Conservation (phyloP, 2,797 vertebrate species). For the Anniella stebbinsi region DNA sequence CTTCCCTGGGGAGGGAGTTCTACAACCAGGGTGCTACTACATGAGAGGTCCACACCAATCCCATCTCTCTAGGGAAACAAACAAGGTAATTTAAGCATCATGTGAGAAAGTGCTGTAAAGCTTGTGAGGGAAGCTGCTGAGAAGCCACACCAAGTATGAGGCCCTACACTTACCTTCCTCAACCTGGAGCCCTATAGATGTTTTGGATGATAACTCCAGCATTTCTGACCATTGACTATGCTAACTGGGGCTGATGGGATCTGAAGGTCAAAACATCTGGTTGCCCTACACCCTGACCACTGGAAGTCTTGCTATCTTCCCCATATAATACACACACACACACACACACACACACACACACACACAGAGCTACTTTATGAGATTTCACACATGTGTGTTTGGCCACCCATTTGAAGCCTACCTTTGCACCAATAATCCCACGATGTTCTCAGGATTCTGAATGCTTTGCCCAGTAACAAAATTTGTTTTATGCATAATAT, state of each 20-base stretch:
- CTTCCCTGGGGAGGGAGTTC: background rate
- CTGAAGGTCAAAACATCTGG: too few relatives aligned
- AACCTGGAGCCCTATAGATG: too few relatives aligned
- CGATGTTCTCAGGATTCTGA: background rate
- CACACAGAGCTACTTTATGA: background rate
- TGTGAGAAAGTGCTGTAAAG: background rate
- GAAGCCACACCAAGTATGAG: background rate
- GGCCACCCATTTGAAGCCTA: background rate
- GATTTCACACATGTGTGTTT: background rate
- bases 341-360: too few relatives aligned
- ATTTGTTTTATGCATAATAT: background rate
- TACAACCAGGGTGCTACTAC: background rate
- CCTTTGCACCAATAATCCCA: background rate
- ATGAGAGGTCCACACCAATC: background rate
- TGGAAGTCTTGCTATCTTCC: background rate
- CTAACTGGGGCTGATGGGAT: too few relatives aligned
- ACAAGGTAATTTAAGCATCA: background rate
- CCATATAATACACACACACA: too few relatives aligned
- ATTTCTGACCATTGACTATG: too few relatives aligned
- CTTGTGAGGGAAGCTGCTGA: background rate
- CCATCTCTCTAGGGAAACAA: background rate
- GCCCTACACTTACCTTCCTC: too few relatives aligned
- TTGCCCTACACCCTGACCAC: too few relatives aligned
- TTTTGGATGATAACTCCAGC: too few relatives aligned
- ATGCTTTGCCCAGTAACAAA: background rate